Percentiles rank a stretch among this genome's conserved stretches.
Evolutionary conservation across 2,113 vertebrate genomes (phyloP).

Genomic region (Tragelaphus scriptus): DNA sequence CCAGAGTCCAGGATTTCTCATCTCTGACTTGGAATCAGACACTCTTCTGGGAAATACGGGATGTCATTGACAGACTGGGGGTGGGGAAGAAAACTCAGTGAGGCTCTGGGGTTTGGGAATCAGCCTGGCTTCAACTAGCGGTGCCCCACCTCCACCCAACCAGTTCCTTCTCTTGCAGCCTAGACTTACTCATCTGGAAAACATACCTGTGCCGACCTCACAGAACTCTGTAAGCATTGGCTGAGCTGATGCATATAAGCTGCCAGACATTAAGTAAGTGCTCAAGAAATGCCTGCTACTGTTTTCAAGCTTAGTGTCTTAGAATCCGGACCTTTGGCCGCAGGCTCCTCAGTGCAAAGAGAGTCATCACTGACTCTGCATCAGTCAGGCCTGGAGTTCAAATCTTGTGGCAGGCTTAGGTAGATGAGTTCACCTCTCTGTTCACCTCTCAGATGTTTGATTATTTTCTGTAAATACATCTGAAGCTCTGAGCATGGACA

Average conservation of each 20-base stretch:
- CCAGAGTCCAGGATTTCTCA: conserved; percentile 4
- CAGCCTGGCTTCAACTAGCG: not conserved
- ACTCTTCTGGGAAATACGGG: not conserved
- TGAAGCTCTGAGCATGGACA: not conserved
- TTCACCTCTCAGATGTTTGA: not conserved
- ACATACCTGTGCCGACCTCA: not conserved
- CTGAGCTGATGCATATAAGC: not conserved
- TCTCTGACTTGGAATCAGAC: not conserved
- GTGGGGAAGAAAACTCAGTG: not conserved
- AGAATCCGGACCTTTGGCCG: not conserved
- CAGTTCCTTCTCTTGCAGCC: not conserved
- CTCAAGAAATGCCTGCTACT: not conserved
- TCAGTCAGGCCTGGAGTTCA: not conserved
- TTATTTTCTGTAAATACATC: not conserved
- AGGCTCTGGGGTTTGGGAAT: not conserved
- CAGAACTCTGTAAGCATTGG: not conserved
- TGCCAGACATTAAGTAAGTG: not conserved
- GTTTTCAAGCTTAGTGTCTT: not conserved
- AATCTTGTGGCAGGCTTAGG: not conserved
- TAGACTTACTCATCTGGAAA: not conserved
- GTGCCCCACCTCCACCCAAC: not conserved
- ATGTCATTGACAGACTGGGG: not conserved
- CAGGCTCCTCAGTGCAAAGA: not conserved
- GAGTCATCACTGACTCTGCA: not conserved
- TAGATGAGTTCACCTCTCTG: not conserved